These are phyloP conservation scores for Moxostoma hubbsi DNA, from an alignment of 2,797 vertebrate species.

Conservation along the genomic window DNA sequence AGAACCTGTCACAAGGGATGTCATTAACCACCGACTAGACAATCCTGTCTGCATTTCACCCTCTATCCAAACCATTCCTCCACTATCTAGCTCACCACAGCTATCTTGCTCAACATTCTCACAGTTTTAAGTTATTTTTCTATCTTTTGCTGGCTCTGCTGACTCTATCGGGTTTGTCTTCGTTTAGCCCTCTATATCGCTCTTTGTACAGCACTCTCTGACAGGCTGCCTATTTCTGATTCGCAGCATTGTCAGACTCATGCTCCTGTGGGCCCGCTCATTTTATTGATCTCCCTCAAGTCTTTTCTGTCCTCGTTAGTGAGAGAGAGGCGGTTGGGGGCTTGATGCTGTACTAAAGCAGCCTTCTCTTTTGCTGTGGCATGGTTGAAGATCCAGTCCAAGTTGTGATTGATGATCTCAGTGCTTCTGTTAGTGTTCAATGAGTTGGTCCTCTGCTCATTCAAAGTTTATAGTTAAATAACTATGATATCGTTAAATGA, in stretches of 20 bases:
- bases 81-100: constrained; percentile 22
- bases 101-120: constrained; percentile 39
- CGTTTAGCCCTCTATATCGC: constrained; percentile 52
- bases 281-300: constrained; percentile 58
- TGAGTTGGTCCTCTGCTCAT: constrained; percentile 12
- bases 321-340: constrained; percentile 36
- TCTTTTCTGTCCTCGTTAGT: constrained; percentile 56
- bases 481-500: too few relatives aligned
- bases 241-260: constrained; percentile 47
- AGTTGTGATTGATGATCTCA: constrained; percentile 25
- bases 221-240: constrained; percentile 51
- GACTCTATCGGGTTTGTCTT: constrained; percentile 55
- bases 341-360: constrained; percentile 16
- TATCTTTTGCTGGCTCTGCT: constrained; percentile 36
- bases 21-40: constrained; percentile 54
- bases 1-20: constrained; percentile 58
- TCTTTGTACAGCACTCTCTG: constrained; percentile 41
- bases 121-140: constrained; percentile 19
- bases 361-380: constrained; percentile 31
- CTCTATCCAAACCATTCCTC: constrained; percentile 58
- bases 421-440: constrained; percentile 24
- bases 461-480: constrained; percentile 12
- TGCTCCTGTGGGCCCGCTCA: constrained; percentile 50
- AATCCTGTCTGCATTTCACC: constrained; percentile 43
- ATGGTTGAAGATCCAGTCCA: constrained; percentile 36